phyloP scores from a whole-genome alignment of 2,888 invertebrate species.

The Himalopsyche tibetana region DNA sequence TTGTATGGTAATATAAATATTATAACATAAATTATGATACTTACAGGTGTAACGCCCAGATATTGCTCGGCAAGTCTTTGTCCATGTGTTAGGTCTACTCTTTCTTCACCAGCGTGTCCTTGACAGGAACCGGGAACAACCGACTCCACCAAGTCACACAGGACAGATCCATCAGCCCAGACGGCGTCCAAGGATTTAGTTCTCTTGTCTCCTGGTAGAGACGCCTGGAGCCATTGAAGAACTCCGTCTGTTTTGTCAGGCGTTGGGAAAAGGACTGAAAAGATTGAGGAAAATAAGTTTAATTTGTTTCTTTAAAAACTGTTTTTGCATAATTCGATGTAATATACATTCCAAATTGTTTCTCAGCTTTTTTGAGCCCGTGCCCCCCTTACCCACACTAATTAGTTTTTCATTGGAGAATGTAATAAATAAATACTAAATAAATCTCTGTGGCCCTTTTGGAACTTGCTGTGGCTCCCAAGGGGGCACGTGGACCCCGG shows the following conservation, averaged over 20 bases:
- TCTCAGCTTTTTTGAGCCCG: no score
- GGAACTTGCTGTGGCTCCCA: no score
- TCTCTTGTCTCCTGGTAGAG: conserved; percentile 71
- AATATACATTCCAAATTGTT: no score
- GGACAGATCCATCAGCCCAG: conserved; percentile 79
- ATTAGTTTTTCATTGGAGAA: no score
- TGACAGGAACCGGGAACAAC: conserved; percentile 80
- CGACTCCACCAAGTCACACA: conserved; percentile 78
- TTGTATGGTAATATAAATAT: no score
- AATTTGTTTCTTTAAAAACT: no score
- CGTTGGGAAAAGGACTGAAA: conserved; percentile 68
- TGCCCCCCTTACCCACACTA: no score
- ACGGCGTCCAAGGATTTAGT: conserved; percentile 76
- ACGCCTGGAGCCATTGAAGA: conserved; percentile 72
- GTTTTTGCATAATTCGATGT: no score
- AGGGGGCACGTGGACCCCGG: no score
- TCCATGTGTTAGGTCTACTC: conserved; percentile 75
- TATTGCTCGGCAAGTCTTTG: conserved; percentile 80
- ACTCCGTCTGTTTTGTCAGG: conserved; percentile 73
- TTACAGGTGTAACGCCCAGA: conserved; percentile 78
- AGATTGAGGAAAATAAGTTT: no score
- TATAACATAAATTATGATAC: conserved; percentile 61
- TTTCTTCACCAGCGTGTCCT: conserved; percentile 75
- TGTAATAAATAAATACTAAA: no score
- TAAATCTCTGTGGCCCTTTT: no score